Base-by-base conservation (phyloP, 2,797 vertebrate species). In the Esox masquinongy region DNA sequence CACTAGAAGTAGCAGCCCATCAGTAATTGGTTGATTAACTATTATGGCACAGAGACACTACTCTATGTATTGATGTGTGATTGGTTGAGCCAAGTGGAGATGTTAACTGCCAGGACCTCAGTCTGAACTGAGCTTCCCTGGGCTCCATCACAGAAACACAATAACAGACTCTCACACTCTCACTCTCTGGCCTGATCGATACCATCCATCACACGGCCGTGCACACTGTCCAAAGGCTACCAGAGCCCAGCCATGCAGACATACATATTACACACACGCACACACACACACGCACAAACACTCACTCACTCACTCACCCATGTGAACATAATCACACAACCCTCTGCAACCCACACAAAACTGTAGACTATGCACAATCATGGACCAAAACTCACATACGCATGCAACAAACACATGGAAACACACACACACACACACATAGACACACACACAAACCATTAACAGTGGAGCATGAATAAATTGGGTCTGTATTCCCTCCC, bases 21-120 rank as follows among this genome's bases (percentile, higher is more conserved):
- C 56, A 59, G 43, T 47, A 47, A 47, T 47, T 47, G 43, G 43
- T 47, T 47, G 43, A 47, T 47, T 47, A 47, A 47, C 22, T 24
- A 11, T 61, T 61, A 70, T 17, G 26, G 34, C 59, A 50, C 51
- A 75, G 73, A 75, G 72, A 81, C 69, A 51, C 68, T 8, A n/a
- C 56, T 14, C 11, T 14, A 24, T 24, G 22, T 61, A 24, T 14
- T 3, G 22, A 61, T 24, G n/a, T 59, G 8, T 22, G 5, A 59
- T 9, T 59, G 56, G 56, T 59, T 24, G 51, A 59, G 56, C 56
- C 56, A 59, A 22, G n/a, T 11, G 22, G 22, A 22, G n/a, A 7
- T 12, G n/a, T 59, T 59, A 11, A 59, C 7, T 59, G 56, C 11
- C 56, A 24, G 56, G 56, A 24, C 56, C 9, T 22, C n/a, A 11